A percentile compares a stretch with the other conserved stretches of the same genome.
Evolutionary conservation across 2,888 invertebrate genomes (phyloP).

Genomic region (Drosophila melanosoma): DNA sequence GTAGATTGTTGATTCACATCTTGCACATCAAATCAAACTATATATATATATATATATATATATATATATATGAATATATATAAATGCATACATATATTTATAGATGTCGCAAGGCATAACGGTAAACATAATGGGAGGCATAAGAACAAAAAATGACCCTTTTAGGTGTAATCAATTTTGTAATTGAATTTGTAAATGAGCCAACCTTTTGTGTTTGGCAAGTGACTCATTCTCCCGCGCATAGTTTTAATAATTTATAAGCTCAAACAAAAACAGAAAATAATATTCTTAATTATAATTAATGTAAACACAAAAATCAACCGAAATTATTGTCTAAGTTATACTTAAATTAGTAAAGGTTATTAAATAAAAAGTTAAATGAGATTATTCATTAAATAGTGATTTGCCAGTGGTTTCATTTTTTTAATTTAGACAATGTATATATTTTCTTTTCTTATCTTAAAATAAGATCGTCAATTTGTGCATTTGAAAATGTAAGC

Average conservation of each 20-base stretch:
- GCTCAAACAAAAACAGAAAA: constrained; percentile 62
- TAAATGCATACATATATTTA: constrained; percentile 24
- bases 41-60: constrained; percentile 13
- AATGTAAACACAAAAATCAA: constrained; percentile 34
- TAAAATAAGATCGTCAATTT: background rate
- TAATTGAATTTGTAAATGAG: constrained; percentile 67
- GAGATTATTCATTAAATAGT: constrained; percentile 49
- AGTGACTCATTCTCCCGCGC: constrained; percentile 66
- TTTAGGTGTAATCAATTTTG: constrained; percentile 43
- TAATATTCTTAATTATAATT: constrained; percentile 68
- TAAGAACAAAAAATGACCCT: background rate
- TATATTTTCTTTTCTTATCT: background rate
- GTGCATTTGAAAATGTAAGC: background rate
- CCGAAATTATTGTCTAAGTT: constrained; percentile 57
- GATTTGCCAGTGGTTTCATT: constrained; percentile 1
- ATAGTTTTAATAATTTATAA: constrained; percentile 79
- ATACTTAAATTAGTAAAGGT: constrained; percentile 75
- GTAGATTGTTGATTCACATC: constrained; percentile 23
- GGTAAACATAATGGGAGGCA: constrained; percentile 25
- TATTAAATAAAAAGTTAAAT: constrained; percentile 72
- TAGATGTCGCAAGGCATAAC: constrained; percentile 40
- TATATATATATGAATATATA: constrained; percentile 17
- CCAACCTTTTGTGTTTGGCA: constrained; percentile 35
- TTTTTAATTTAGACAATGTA: background rate
- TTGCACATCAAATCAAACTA: constrained; percentile 13